Conservation (phyloP, 2,113 vertebrate species). For the Erythrocercus mccallii region DNA sequence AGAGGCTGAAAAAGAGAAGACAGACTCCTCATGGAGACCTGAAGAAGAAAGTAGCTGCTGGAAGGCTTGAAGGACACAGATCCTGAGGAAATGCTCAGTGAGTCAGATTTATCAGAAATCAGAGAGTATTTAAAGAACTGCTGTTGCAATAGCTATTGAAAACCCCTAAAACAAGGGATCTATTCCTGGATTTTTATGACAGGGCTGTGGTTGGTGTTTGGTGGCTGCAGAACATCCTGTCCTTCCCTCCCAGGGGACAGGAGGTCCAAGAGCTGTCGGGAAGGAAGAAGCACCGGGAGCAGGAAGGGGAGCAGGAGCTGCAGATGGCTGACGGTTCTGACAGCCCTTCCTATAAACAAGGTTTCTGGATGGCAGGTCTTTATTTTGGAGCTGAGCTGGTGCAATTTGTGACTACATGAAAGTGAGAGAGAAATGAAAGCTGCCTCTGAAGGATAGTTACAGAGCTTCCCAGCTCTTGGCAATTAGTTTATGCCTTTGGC, state of each 20-base stretch:
- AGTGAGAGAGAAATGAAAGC: neutral
- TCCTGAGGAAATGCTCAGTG: neutral
- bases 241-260: neutral
- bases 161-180: neutral
- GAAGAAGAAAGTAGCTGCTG: neutral
- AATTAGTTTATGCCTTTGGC: neutral
- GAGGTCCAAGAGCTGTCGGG: neutral
- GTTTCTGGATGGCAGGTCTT: neutral
- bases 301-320: neutral
- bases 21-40: neutral
- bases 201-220: neutral
- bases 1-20: neutral
- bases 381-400: neutral
- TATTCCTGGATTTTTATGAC: neutral
- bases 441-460: neutral
- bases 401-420: neutral
- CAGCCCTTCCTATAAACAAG: neutral
- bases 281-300: accelerated
- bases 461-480: neutral
- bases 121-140: neutral
- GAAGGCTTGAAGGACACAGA: neutral
- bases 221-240: neutral
- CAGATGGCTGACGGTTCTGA: neutral
- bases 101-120: neutral
- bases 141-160: neutral